Conservation (phyloP, 2,888 invertebrate species). For the Brachyopa scutellaris region DNA sequence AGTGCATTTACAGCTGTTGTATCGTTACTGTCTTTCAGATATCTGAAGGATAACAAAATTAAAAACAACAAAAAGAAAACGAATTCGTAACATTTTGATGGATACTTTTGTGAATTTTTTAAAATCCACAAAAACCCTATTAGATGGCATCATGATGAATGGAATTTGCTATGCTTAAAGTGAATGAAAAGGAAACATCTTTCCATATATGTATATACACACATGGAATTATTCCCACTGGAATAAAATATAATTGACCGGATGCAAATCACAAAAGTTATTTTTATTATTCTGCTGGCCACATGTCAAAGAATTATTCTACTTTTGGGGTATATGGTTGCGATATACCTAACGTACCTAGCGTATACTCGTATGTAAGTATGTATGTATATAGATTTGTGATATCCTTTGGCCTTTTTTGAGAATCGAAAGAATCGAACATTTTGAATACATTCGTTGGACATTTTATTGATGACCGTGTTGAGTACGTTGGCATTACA, state of each 20-base stretch:
- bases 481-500: not conserved
- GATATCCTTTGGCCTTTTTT: slow-evolving; percentile 4
- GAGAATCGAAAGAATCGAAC: not conserved
- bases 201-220: too few species aligned
- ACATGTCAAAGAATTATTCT: slow-evolving; percentile 3
- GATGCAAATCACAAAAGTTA: slow-evolving; percentile 24
- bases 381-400: not conserved
- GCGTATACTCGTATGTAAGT: too few species aligned
- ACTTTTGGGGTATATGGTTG: not conserved
- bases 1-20: slow-evolving; percentile 30
- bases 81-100: not conserved
- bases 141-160: not conserved
- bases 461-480: slow-evolving; percentile 3
- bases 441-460: not conserved
- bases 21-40: slow-evolving; percentile 2
- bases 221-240: too few species aligned
- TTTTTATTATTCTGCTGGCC: not conserved
- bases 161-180: not conserved
- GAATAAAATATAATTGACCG: slow-evolving; percentile 26
- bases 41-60: slow-evolving; percentile 1
- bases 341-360: too few species aligned
- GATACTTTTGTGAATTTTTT: not conserved
- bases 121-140: not conserved
- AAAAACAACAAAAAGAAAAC: not conserved
- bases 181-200: too few species aligned